phyloP scores from a whole-genome alignment of 2,113 vertebrate species.

The Alaudala cheleensis region DNA sequence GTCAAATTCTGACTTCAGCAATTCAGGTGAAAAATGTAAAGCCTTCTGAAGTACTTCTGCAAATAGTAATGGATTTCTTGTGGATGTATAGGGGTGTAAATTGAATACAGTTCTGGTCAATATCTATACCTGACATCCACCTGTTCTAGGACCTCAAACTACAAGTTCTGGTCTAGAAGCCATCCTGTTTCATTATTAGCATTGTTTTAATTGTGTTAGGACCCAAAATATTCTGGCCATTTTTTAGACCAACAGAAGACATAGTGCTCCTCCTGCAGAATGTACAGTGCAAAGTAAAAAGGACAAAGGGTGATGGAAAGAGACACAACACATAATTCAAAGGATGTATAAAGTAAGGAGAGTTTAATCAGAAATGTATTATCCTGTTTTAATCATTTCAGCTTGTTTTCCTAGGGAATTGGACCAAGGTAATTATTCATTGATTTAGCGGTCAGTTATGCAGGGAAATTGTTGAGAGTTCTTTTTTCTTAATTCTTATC shows the following conservation, averaged over 20 bases:
- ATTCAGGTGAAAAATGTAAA: conserved; percentile 5
- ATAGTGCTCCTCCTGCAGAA: background rate
- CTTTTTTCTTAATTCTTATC: background rate
- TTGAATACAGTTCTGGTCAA: background rate
- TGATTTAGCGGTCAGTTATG: background rate
- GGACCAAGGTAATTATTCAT: background rate
- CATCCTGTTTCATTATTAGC: background rate
- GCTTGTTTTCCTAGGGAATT: background rate
- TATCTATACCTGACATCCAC: background rate
- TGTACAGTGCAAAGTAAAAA: background rate
- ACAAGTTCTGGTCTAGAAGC: background rate
- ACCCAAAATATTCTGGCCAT: background rate
- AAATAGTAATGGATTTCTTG: background rate
- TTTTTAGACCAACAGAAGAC: background rate
- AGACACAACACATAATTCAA: background rate
- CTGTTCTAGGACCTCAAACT: background rate
- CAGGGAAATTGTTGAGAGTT: background rate
- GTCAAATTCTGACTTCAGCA: conserved; percentile 27
- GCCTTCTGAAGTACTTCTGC: background rate
- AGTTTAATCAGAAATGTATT: background rate
- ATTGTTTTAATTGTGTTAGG: background rate
- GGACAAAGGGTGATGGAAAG: background rate
- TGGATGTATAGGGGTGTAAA: background rate
- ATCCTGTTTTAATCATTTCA: background rate
- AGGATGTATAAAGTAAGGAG: background rate